Conservation (phyloP, 2,797 vertebrate genomes). For the Anomalospiza imberbis region DNA sequence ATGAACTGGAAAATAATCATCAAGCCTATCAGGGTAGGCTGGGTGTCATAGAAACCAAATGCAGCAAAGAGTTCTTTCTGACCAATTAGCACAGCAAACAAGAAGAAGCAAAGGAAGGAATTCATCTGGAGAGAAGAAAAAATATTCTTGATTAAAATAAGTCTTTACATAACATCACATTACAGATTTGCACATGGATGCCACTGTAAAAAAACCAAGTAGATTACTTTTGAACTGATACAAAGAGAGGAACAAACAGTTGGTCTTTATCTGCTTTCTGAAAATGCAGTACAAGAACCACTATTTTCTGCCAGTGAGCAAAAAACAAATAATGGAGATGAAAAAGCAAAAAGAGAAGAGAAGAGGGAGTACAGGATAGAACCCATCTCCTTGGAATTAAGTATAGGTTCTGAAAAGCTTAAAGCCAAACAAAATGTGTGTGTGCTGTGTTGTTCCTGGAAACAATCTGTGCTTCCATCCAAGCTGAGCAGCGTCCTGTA, state of each 20-base stretch:
- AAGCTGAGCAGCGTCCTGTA: fast-evolving
- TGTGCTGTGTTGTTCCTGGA: not conserved
- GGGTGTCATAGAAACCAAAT: constrained; percentile 91
- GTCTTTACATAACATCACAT: not conserved
- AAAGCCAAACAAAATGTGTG: not conserved
- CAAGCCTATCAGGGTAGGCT: constrained; percentile 95
- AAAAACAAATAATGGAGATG: not conserved
- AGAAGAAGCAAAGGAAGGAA: constrained; percentile 96
- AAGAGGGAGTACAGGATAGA: not conserved
- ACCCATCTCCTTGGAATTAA: not conserved
- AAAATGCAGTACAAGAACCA: not conserved
- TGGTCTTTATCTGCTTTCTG: not conserved
- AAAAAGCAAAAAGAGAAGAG: not conserved
- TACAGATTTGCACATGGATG: not conserved
- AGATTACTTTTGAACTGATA: not conserved
- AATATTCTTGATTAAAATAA: not conserved
- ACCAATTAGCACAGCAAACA: constrained; percentile 94
- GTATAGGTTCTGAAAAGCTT: not conserved
- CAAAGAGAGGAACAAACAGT: not conserved
- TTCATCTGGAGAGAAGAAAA: constrained; percentile 84
- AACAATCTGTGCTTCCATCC: not conserved
- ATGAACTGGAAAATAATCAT: constrained; percentile 99
- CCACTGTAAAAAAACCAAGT: not conserved
- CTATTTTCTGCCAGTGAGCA: not conserved
- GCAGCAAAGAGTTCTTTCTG: constrained; percentile 93